Conservation (phyloP, 2,888 invertebrate genomes). For the Cylloceria caligata region DNA sequence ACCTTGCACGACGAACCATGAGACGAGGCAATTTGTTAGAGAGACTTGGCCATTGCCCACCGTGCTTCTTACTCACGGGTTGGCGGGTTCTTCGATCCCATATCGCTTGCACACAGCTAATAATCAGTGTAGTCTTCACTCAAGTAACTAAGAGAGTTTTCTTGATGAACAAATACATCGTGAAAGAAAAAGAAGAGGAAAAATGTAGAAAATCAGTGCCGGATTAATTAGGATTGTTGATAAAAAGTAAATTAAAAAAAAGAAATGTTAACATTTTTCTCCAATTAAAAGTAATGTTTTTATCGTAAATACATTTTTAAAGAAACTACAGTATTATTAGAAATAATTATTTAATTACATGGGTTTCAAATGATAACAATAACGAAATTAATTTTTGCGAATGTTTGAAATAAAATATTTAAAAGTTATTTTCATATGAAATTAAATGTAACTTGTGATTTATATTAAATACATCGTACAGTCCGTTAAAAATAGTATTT, state of each 20-base stretch:
- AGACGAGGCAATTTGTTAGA: slow-evolving; percentile 24
- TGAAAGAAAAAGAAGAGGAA: not conserved
- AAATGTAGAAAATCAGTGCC: not conserved
- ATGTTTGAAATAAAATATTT: too few relatives aligned
- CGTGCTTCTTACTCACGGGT: not conserved
- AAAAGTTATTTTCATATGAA: too few relatives aligned
- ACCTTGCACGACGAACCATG: slow-evolving; percentile 29
- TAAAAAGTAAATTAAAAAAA: not conserved
- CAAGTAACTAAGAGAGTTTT: not conserved
- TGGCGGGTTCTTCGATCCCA: not conserved
- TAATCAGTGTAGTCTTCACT: not conserved
- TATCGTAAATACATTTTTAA: too few relatives aligned
- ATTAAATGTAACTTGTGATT: too few relatives aligned
- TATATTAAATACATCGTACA: too few relatives aligned
- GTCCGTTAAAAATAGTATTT: too few relatives aligned
- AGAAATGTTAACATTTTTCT: too few relatives aligned
- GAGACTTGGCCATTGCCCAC: slow-evolving; percentile 7
- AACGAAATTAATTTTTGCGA: too few relatives aligned
- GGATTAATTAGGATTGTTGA: not conserved
- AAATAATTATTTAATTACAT: too few relatives aligned
- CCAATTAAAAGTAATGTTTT: too few relatives aligned
- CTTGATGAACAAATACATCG: not conserved
- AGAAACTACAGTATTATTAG: too few relatives aligned
- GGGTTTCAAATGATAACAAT: too few relatives aligned
- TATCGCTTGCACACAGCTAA: not conserved